Evolutionary conservation across 92 coral and sea anemone genomes (phyloP).

Genomic region (Micromussa lordhowensis): DNA sequence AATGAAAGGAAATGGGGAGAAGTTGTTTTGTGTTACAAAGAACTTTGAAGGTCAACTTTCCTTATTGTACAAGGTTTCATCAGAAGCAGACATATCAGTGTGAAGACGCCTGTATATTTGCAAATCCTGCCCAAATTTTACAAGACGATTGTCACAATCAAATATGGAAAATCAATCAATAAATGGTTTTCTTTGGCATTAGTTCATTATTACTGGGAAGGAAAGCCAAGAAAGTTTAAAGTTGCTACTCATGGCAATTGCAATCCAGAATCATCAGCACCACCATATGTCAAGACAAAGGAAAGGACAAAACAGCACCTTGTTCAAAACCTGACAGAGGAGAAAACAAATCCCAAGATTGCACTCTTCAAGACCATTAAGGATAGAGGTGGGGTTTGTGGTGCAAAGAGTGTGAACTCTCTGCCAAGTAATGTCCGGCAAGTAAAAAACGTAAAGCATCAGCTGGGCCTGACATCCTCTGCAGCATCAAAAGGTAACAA

Average conservation of each 20-base stretch:
- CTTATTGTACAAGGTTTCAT: constrained; percentile 30
- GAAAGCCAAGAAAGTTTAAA: constrained; percentile 49
- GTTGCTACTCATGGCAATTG: constrained; percentile 64
- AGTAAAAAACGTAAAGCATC: constrained; percentile 42
- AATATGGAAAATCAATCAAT: constrained; percentile 46
- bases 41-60: constrained; percentile 49
- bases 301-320: constrained; percentile 47
- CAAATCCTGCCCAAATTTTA: constrained; percentile 51
- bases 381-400: constrained; percentile 61
- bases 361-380: constrained; percentile 54
- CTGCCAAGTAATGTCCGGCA: constrained; percentile 48
- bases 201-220: constrained; percentile 52
- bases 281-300: constrained; percentile 56
- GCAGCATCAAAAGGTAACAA: constrained; percentile 37
- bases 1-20: constrained; percentile 47
- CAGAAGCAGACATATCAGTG: constrained; percentile 47
- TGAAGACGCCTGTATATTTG: constrained; percentile 56
- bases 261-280: constrained; percentile 16
- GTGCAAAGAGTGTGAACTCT: constrained; percentile 47
- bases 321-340: constrained; percentile 31
- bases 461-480: constrained; percentile 45
- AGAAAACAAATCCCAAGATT: constrained; percentile 36
- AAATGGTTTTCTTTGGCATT: constrained; percentile 51
- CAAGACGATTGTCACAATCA: constrained; percentile 49
- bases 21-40: constrained; percentile 40